Base-by-base conservation (phyloP, 2,113 vertebrate genomes). In the Prinia subflava region DNA sequence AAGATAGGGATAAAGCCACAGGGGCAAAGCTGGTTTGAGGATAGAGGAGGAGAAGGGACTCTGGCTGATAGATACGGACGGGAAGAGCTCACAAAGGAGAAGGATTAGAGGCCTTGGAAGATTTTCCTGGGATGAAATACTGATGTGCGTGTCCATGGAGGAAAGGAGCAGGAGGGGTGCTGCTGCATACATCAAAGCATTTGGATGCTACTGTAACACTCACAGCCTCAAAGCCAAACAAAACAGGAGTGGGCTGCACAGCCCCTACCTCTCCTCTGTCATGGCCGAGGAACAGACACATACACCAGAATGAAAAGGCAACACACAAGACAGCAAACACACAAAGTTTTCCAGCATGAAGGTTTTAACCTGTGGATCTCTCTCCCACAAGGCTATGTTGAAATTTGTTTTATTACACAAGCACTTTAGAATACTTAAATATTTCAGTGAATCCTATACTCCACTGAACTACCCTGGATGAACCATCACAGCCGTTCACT, bases 341-440 rank as follows among this genome's bases (percentile, higher is more conserved):
- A 55, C 14, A 42, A 89, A 96, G 87, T 95, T 95, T 80, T 46
- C 44, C 25, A 1, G 41, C 47, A 23, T 1, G 5, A 73, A 75
- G 41, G 59, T 47, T 85, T 92, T 90, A 94, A 95, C 87, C 91
- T 79, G 94, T 59, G 50, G 82, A 62, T 80, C 42, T 69, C 63
- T 50, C 84, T 62, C 27, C 49, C 67, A 85, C 70, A 59, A 6
- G 19, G 53, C 53, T 75, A 53, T 1, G 3, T 20, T 46, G 53
- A 79, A 85, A 84, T 39, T 19, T 46, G 52, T 52, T 53, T 60
- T n/a, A 70, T 50, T 56, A 41, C 31, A 64, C 11, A 71, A 73
- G 28, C 19, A 27, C 37, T 63, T 60, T 6, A 60, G 21, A 87
- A 37, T 13, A 31, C 15, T 92, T 37, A 30, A 71, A 56, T 55